Conservation (phyloP, 2,888 invertebrate genomes). For the Aromia moschata region DNA sequence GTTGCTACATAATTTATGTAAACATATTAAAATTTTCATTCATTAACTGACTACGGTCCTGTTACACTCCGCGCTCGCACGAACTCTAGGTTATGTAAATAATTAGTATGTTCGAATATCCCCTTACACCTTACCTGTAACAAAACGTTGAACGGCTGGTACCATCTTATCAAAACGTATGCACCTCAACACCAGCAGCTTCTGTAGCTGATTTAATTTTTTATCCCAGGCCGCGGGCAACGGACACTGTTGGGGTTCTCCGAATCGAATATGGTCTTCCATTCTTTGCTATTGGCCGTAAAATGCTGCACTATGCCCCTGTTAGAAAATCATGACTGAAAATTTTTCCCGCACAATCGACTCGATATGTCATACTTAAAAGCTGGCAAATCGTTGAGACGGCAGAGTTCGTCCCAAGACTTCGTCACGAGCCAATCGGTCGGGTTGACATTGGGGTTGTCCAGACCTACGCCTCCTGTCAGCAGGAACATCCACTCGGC, state of each 20-base stretch:
- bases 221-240: conserved; percentile 78
- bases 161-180: conserved; percentile 89
- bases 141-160: conserved; percentile 72
- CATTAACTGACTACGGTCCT: too few species aligned
- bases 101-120: too few species aligned
- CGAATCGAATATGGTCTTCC: conserved; percentile 82
- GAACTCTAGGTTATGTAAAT: too few species aligned
- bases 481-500: conserved; percentile 86
- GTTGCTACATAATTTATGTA: too few species aligned
- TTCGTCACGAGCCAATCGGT: conserved; percentile 75
- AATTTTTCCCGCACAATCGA: too few species aligned
- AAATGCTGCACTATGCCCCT: conserved; percentile 76
- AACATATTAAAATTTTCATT: too few species aligned
- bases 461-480: conserved; percentile 84
- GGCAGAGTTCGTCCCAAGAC: conserved; percentile 82
- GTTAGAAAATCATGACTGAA: conserved; percentile 33
- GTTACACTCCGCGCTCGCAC: too few species aligned
- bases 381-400: conserved; percentile 66
- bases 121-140: conserved; percentile 42
- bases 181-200: conserved; percentile 80
- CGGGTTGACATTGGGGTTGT: conserved; percentile 78
- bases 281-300: conserved; percentile 65
- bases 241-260: conserved; percentile 75
- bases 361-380: conserved; percentile 60
- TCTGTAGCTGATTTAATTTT: conserved; percentile 75